Percentiles rank a stretch among this genome's conserved stretches.
phyloP scores from a whole-genome alignment of 2,797 vertebrate genomes.

The Phrynocephalus forsythii region DNA sequence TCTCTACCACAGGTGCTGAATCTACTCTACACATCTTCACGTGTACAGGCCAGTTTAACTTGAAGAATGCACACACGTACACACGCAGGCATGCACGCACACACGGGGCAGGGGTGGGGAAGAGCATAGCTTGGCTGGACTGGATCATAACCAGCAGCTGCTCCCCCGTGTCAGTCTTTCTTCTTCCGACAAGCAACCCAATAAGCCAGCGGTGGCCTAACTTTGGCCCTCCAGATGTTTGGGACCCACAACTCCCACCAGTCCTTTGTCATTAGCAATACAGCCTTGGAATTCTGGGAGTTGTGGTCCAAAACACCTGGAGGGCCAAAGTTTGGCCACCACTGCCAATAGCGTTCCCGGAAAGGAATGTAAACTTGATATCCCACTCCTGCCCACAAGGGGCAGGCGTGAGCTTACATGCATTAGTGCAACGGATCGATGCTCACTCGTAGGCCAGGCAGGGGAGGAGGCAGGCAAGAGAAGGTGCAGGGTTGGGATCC shows the following conservation, averaged over 20 bases:
- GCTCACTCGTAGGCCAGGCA: fast-evolving
- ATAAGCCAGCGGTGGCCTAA: no score
- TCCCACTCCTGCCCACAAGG: background rate
- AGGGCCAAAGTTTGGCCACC: background rate
- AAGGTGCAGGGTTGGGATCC: background rate
- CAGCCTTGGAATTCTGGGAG: no score
- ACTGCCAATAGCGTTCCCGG: background rate
- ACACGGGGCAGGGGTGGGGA: no score
- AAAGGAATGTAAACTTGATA: constrained; percentile 30
- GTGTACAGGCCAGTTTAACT: background rate
- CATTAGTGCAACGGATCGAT: background rate
- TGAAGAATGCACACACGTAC: no score
- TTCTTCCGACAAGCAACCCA: background rate
- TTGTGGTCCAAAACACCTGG: background rate
- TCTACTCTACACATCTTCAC: background rate
- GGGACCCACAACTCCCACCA: no score
- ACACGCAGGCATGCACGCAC: background rate
- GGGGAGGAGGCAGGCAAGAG: background rate
- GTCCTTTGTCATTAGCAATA: no score
- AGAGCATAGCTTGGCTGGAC: background rate
- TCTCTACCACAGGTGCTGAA: fast-evolving
- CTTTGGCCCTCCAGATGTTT: no score
- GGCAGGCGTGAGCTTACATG: background rate
- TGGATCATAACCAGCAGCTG: background rate
- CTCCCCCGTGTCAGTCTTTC: constrained; percentile 11